Percentiles rank a stretch among this genome's conserved stretches.
These are phyloP conservation scores for Hypothenemus hampei DNA, from an alignment of 1,140 invertebrate species.

Conservation along the genomic window DNA sequence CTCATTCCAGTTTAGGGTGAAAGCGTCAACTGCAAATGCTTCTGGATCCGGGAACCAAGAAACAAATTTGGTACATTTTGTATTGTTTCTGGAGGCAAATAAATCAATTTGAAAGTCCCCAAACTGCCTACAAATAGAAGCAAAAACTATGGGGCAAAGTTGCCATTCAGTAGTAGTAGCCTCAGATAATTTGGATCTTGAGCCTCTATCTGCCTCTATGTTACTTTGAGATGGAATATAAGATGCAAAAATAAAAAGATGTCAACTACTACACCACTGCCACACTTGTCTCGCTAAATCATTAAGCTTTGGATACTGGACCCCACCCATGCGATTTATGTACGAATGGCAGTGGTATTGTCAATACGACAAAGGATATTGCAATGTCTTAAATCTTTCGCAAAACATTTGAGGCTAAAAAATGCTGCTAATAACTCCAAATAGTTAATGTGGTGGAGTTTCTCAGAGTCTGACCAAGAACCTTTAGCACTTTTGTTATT, in stretches of 20 bases:
- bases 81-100: background rate
- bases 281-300: slow-evolving; percentile 16
- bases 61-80: background rate
- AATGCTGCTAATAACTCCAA: background rate
- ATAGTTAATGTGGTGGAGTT: background rate
- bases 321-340: background rate
- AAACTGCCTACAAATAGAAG: background rate
- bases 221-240: slow-evolving; percentile 31
- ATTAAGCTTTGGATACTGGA: slow-evolving; percentile 2
- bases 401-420: too few relatives aligned
- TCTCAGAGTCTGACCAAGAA: background rate
- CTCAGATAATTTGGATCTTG: slow-evolving; percentile 4
- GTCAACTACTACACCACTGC: slow-evolving; percentile 30
- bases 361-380: too few relatives aligned
- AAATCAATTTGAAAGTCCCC: background rate
- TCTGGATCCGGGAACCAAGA: too few relatives aligned
- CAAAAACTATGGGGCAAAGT: background rate
- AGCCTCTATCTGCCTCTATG: slow-evolving; percentile 19
- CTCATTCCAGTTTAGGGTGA: background rate
- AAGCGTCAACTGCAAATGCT: background rate
- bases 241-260: slow-evolving; percentile 30
- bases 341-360: background rate
- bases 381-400: too few relatives aligned
- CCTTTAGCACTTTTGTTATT: background rate
- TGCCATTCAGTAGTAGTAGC: background rate